Evolutionary conservation across 2,888 invertebrate species (phyloP).

Genomic region (Reticulitermes lucifugus): DNA sequence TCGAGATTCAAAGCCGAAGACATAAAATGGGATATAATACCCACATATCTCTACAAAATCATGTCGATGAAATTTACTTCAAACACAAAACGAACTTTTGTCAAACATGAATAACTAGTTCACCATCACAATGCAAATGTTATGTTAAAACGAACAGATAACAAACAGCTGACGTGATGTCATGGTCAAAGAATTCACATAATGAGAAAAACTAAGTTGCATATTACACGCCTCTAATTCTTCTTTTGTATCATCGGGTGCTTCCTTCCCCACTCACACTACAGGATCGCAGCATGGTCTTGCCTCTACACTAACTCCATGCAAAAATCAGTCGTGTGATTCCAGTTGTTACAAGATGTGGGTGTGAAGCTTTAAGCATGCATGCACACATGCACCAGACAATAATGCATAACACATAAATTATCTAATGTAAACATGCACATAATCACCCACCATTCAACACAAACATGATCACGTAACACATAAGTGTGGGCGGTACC

Average conservation of each 20-base stretch:
- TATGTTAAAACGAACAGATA: no score
- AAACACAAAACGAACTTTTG: no score
- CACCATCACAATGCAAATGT: no score
- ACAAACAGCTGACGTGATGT: neutral
- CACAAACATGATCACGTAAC: neutral
- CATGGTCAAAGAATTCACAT: neutral
- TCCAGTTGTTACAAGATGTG: neutral
- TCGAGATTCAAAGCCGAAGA: no score
- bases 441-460: neutral
- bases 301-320: neutral
- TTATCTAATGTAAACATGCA: neutral
- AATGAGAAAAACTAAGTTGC: neutral
- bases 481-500: neutral
- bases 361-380: neutral
- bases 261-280: neutral
- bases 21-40: no score
- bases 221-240: neutral
- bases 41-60: no score
- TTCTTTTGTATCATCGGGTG: neutral
- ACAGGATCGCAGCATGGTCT: neutral
- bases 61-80: no score
- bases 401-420: neutral
- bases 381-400: conserved; percentile 10
- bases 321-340: neutral
- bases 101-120: no score